Evolutionary conservation across 2,113 vertebrate species (phyloP), one percentile per base, ranked within the genome.

Genomic region (Chamaea fasciata): DNA sequence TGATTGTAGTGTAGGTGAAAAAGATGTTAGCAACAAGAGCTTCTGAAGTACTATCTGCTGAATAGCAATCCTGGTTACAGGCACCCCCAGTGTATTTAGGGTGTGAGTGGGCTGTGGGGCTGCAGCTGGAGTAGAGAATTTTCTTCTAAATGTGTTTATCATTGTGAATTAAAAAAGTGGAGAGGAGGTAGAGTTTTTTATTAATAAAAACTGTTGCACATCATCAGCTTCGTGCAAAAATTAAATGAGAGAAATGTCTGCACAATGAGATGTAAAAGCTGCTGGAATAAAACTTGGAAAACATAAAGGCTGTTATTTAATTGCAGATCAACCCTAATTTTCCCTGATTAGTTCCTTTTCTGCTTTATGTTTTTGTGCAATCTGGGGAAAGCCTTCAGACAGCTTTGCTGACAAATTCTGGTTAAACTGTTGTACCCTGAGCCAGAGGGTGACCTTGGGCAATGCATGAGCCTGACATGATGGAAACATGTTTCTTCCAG

Each of bases 401-500:
- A 79, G 49, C 52, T 79, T 57, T 1, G 1, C 60, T 79, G 41
- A 44, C 35, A 70, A 33, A 53, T 77, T 92, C 50, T 73, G 46
- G 19, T 74, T 84, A 15, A 87, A 41, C 24, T 75, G 35, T 62
- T 10, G 3, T 50, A 46, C 39, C 24, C 14, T 1, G 16, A 94
- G 55, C 59, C 1, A 2, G 46, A 83, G 52, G 20, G 35, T 63
- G 62, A 60, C 83, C 52, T 52, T 71, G 83, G 37, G 41, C 30
- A 69, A 3, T 0, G 1, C 49, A 19, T 0, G 2, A 81, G 39
- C 5, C 14, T 68, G 47, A 57, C 37, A 31, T 2, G 0, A 41
- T 44, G 44, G 44, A 73, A 91, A 78, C 21, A 2, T 2, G 6
- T 65, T 35, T 69, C 63, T 28, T 28, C 9, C 21, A 74, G 23